phyloP scores from a whole-genome alignment of 2,797 vertebrate genomes.

The Macroramphosus scolopax region DNA sequence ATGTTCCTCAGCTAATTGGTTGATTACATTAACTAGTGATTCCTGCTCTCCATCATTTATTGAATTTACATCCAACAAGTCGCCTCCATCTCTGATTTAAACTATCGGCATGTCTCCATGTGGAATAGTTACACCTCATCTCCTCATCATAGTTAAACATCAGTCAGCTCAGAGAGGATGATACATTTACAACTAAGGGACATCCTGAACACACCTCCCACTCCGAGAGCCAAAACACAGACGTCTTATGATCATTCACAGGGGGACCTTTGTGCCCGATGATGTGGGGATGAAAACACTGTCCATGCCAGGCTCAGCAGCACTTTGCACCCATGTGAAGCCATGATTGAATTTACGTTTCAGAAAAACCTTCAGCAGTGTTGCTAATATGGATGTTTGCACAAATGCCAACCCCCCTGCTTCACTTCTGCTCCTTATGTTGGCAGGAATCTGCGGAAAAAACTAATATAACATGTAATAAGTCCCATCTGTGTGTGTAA shows the following conservation, averaged over 20 bases:
- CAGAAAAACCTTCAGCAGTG: conserved; percentile 8
- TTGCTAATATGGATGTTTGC: conserved; percentile 10
- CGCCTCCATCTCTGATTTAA: not conserved
- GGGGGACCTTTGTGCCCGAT: conserved; percentile 52
- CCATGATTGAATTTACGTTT: conserved; percentile 4
- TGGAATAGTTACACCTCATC: conserved; percentile 15
- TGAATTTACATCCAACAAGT: not conserved
- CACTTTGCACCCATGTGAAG: conserved; percentile 1
- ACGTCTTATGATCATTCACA: conserved; percentile 39
- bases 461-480: conserved; percentile 18
- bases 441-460: conserved; percentile 13
- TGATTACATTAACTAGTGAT: no score
- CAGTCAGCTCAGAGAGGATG: no score
- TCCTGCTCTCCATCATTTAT: not conserved
- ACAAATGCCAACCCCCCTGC: conserved; percentile 10
- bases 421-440: conserved; percentile 7
- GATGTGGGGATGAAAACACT: conserved; percentile 12
- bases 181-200: no score
- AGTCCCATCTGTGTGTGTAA: conserved; percentile 34
- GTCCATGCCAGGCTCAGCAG: conserved; percentile 20
- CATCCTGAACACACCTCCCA: conserved; percentile 10
- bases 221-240: conserved; percentile 19
- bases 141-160: conserved; percentile 26
- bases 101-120: conserved; percentile 10
- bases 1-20: no score